Conservation (phyloP, 1,140 invertebrate species). For the Papilio polytes region DNA sequence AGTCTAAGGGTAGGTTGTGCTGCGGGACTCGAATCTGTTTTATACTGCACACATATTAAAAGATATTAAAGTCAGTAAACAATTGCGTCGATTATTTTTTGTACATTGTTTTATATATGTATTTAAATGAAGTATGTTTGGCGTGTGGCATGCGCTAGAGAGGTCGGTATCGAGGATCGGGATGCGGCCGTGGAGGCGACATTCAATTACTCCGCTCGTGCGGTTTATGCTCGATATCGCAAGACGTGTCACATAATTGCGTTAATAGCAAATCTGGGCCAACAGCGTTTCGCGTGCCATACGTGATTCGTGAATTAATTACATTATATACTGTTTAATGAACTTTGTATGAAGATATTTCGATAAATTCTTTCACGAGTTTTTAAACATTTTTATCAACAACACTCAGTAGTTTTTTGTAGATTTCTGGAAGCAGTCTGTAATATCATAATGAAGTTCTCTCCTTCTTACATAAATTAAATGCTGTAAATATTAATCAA, state of each 20-base stretch:
- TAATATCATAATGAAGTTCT: too few relatives aligned
- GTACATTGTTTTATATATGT: not conserved
- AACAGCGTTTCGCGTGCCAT: not conserved
- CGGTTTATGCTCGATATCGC: slow-evolving; percentile 19
- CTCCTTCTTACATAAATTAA: too few relatives aligned
- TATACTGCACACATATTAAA: too few relatives aligned
- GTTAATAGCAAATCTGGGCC: slow-evolving; percentile 24
- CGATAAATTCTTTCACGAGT: not conserved
- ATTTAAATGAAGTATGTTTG: not conserved
- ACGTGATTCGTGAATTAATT: not conserved
- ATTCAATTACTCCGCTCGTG: slow-evolving; percentile 21
- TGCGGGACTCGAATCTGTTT: too few relatives aligned
- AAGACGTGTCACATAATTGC: slow-evolving; percentile 26
- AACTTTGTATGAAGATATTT: not conserved
- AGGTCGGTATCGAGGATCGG: not conserved
- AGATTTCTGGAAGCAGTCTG: too few relatives aligned
- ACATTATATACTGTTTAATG: not conserved
- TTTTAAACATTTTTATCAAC: not conserved
- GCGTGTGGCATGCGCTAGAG: not conserved
- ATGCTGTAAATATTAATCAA: too few relatives aligned
- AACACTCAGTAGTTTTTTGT: not conserved
- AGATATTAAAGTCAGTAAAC: too few relatives aligned
- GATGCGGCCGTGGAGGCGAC: not conserved
- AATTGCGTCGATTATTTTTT: too few relatives aligned
- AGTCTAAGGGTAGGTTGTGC: too few relatives aligned